A percentile compares a stretch with the other conserved stretches of the same genome.
These are phyloP conservation scores for Trichonephila inaurata DNA, from an alignment of 1,140 invertebrate species.

Conservation along the genomic window DNA sequence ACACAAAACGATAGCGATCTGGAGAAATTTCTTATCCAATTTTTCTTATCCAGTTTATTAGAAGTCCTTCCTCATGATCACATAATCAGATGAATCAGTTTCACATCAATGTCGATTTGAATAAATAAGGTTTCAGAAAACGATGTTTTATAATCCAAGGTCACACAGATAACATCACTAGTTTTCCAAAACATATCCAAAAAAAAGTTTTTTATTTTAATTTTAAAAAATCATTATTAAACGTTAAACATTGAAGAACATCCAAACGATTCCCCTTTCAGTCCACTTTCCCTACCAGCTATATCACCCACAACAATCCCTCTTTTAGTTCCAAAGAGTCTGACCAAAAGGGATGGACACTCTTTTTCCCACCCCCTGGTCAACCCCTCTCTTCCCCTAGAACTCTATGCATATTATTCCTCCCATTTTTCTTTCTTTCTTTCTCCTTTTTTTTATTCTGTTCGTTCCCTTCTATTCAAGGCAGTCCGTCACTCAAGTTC, in stretches of 20 bases:
- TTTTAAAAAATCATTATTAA: background rate
- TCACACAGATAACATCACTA: background rate
- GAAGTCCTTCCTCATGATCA: no score
- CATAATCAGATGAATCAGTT: no score
- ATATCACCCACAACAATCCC: slow-evolving; percentile 20
- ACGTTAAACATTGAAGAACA: background rate
- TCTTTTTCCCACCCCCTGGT: slow-evolving; percentile 12
- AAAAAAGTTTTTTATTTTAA: background rate
- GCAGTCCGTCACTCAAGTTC: slow-evolving; percentile 71
- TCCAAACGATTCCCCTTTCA: background rate
- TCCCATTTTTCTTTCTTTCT: slow-evolving; percentile 49
- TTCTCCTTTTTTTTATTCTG: background rate
- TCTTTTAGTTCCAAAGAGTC: background rate
- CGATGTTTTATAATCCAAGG: background rate
- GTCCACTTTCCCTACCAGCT: background rate
- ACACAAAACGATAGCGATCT: no score
- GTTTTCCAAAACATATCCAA: background rate
- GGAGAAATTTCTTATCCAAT: no score
- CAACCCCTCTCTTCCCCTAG: slow-evolving; percentile 11
- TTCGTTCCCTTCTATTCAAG: slow-evolving; percentile 46
- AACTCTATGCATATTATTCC: slow-evolving; percentile 53
- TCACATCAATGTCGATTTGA: no score
- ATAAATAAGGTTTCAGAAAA: background rate
- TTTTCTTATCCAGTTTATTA: no score
- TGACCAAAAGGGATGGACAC: slow-evolving; percentile 71